Conservation (phyloP, 2,113 vertebrate species). For the Saiga tatarica region DNA sequence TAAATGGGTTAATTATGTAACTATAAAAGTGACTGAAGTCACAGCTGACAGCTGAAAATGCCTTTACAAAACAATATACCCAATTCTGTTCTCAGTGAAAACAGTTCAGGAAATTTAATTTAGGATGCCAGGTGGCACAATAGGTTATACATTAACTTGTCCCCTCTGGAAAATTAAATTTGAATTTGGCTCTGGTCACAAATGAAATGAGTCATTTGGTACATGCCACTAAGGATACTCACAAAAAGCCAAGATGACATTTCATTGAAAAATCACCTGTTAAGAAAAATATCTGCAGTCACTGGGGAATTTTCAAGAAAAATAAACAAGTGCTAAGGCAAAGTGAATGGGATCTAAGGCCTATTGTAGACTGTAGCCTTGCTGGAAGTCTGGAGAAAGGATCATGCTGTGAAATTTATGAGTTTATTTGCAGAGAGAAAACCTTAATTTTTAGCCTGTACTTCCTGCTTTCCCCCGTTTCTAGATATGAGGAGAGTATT, state of each 20-base stretch:
- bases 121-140: conserved; percentile 67
- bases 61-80: conserved; percentile 61
- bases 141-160: conserved; percentile 73
- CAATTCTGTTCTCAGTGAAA: conserved; percentile 54
- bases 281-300: conserved; percentile 67
- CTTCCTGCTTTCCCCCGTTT: background rate
- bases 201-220: conserved; percentile 77
- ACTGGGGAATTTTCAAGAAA: conserved; percentile 60
- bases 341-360: background rate
- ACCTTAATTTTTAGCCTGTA: background rate
- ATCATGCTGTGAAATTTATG: background rate
- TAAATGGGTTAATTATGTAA: conserved; percentile 27
- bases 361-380: background rate
- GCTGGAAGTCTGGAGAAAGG: background rate
- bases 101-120: conserved; percentile 65
- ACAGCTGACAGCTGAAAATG: conserved; percentile 43
- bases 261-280: conserved; percentile 74
- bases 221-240: conserved; percentile 68
- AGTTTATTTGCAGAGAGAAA: background rate
- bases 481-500: background rate
- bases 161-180: conserved; percentile 71
- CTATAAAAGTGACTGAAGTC: conserved; percentile 35
- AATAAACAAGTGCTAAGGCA: conserved; percentile 9
- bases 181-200: conserved; percentile 73
- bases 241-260: conserved; percentile 75